A percentile compares a stretch with the other conserved stretches of the same genome.
Evolutionary conservation across 2,797 vertebrate species (phyloP).

Genomic region (Melanotaenia trifasciata): DNA sequence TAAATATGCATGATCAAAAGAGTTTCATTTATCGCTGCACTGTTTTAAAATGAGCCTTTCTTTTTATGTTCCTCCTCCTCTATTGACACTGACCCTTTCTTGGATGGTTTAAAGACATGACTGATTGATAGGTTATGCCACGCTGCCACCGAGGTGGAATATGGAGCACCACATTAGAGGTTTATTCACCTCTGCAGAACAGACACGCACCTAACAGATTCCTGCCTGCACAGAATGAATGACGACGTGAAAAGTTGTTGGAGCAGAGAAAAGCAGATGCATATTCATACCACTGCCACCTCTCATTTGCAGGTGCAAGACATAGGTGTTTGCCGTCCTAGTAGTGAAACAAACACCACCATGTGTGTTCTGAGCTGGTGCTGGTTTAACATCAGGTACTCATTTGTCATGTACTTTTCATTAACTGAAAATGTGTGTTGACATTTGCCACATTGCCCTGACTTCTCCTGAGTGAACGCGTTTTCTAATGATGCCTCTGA

Average conservation of each 20-base stretch:
- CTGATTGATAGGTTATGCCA: conserved; percentile 55
- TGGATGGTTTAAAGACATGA: conserved; percentile 52
- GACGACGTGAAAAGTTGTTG: conserved; percentile 23
- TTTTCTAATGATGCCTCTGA: conserved; percentile 35
- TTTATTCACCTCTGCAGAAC: conserved; percentile 58
- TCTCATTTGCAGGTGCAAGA: conserved; percentile 43
- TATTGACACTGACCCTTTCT: conserved; percentile 45
- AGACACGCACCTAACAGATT: conserved; percentile 48
- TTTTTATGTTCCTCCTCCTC: conserved; percentile 53
- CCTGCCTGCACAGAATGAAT: conserved; percentile 57
- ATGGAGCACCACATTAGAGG: conserved; percentile 58
- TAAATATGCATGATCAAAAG: neutral
- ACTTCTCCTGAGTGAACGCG: conserved; percentile 32
- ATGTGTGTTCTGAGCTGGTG: too few relatives aligned
- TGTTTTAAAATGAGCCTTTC: conserved; percentile 44
- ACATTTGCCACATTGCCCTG: conserved; percentile 12
- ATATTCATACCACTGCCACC: conserved; percentile 63
- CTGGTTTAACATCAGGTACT: neutral
- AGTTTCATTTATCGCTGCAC: neutral
- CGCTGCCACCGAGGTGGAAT: conserved; percentile 41
- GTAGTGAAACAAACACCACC: neutral
- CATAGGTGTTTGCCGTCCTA: neutral
- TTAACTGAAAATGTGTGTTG: conserved; percentile 12
- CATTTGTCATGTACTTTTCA: conserved; percentile 3
- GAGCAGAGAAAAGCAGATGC: conserved; percentile 43